A percentile compares a stretch with the other conserved stretches of the same genome.
Conservation (phyloP, 2,888 invertebrate genomes). For the Archips xylosteana region DNA sequence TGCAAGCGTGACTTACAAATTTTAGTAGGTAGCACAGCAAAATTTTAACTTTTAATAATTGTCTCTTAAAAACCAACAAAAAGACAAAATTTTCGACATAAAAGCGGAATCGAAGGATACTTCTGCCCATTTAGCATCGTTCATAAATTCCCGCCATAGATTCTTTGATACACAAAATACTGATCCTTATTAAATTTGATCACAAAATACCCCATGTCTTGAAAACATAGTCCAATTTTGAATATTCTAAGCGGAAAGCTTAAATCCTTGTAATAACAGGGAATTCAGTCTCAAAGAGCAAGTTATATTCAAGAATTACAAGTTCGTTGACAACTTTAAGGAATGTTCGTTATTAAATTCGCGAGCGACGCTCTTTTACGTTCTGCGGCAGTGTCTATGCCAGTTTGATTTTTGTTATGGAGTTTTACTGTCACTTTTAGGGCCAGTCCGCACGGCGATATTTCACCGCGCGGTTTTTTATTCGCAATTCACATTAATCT, state of each 20-base stretch:
- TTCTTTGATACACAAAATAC: background rate
- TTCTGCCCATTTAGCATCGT: background rate
- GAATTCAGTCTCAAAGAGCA: background rate
- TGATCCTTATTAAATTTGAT: background rate
- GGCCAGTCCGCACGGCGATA: no score
- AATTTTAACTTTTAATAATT: background rate
- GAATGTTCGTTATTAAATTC: constrained; percentile 43
- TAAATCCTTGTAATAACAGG: background rate
- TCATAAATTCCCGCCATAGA: background rate
- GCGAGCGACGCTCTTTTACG: constrained; percentile 13
- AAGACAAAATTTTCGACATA: background rate
- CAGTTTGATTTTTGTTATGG: background rate
- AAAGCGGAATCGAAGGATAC: background rate
- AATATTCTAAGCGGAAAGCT: background rate
- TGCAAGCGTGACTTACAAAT: background rate
- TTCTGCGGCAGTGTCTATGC: constrained; percentile 11
- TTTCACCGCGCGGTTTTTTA: no score
- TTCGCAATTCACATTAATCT: no score
- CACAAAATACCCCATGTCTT: background rate
- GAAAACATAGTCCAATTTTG: background rate
- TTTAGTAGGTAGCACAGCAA: no score
- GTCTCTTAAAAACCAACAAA: constrained; percentile 1
- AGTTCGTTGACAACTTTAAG: constrained; percentile 39
- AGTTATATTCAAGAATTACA: constrained; percentile 38
- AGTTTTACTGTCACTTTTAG: background rate